Evolutionary conservation across 2,797 vertebrate genomes (phyloP).

Genomic region (Potorous gilbertii): DNA sequence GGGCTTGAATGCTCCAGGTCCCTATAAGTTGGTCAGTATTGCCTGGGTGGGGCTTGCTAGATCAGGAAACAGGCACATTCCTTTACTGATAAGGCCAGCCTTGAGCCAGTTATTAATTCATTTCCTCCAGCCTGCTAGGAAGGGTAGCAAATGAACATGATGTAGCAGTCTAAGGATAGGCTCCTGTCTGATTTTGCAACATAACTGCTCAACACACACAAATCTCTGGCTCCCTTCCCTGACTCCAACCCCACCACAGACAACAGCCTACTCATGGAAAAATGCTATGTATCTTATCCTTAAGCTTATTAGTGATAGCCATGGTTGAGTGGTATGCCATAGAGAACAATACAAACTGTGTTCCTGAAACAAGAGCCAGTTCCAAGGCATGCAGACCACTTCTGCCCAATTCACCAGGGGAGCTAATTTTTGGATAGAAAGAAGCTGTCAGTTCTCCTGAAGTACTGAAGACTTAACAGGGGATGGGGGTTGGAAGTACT

Average conservation of each 20-base stretch:
- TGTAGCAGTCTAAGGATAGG: not conserved
- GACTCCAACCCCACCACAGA: not conserved
- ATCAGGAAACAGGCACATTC: slow-evolving; percentile 27
- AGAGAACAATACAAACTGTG: not conserved
- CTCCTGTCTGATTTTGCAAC: slow-evolving; percentile 1
- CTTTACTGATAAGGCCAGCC: not conserved
- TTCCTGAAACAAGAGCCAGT: not conserved
- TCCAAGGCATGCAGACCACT: not conserved
- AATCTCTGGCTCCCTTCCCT: not conserved
- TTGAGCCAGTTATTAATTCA: slow-evolving; percentile 31
- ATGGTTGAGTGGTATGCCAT: not conserved
- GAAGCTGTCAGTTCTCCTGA: not conserved
- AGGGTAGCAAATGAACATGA: not conserved
- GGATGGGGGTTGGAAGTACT: no score
- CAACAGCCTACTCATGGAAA: not conserved
- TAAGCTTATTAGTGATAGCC: no score
- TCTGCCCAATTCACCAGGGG: not conserved
- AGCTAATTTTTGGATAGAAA: not conserved
- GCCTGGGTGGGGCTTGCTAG: not conserved
- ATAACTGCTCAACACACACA: not conserved
- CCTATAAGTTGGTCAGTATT: not conserved
- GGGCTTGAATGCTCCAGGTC: not conserved
- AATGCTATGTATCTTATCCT: not conserved
- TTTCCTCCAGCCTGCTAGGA: slow-evolving; percentile 3
- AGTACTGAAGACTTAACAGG: not conserved